These are phyloP conservation scores for Bombylius major DNA, from an alignment of 2,888 invertebrate genomes.

Conservation along the genomic window DNA sequence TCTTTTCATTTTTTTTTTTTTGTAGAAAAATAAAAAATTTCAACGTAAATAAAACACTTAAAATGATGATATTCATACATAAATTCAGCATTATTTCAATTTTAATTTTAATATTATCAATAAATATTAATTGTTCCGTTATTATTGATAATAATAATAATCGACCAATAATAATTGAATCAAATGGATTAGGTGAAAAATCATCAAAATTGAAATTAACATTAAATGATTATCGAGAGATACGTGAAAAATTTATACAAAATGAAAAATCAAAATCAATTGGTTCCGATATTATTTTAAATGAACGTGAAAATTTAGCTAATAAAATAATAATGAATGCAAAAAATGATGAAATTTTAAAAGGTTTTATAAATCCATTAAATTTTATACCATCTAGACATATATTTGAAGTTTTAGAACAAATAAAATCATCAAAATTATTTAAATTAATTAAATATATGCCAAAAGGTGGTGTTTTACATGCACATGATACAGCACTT, in stretches of 20 bases:
- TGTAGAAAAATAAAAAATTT: too few species aligned
- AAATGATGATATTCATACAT: too few species aligned
- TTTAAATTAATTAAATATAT: slow-evolving; percentile 51
- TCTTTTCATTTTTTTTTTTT: too few species aligned
- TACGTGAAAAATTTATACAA: slow-evolving; percentile 37
- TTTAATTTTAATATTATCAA: too few species aligned
- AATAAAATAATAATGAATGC: slow-evolving; percentile 46
- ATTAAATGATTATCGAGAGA: slow-evolving; percentile 19
- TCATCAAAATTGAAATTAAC: background rate
- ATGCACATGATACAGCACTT: slow-evolving; percentile 54
- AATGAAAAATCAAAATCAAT: slow-evolving; percentile 39
- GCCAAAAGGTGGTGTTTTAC: slow-evolving; percentile 65
- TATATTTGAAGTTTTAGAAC: slow-evolving; percentile 47
- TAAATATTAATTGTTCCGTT: too few species aligned
- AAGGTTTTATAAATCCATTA: slow-evolving; percentile 41
- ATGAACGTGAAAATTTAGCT: slow-evolving; percentile 38
- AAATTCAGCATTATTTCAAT: too few species aligned
- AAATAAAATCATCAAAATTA: slow-evolving; percentile 48
- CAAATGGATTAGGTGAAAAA: too few species aligned
- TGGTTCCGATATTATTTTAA: slow-evolving; percentile 42
- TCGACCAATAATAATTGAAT: too few species aligned
- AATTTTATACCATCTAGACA: slow-evolving; percentile 43
- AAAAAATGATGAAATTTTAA: slow-evolving; percentile 43
- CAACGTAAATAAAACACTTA: too few species aligned
- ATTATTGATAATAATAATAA: too few species aligned